Base-by-base conservation (phyloP, 1,140 invertebrate species). In the Chrysopa pallens region DNA sequence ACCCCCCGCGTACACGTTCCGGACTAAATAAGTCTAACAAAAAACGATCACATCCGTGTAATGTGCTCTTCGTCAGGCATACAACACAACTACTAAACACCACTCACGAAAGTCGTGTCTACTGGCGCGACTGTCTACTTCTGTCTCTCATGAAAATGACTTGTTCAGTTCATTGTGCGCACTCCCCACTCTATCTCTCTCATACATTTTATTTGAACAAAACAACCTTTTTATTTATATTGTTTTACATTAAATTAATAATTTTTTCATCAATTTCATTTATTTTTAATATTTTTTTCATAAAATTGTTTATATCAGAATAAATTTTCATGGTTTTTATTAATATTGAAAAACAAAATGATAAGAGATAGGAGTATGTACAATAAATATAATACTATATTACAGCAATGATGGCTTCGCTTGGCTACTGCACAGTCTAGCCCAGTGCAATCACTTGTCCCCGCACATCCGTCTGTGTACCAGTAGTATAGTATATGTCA, bases 371-470 rank as follows among this genome's bases (percentile, higher is more conserved):
- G 58, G 59, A 59, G 61, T 57, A 52, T 53, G 57, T 56, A 52
- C 56, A 54, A 49, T 47, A 53, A 58, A 60, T 52, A 53, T 58
- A 55, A 55, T 57, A 60, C 60, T 59, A 61, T 58, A 56, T 64
- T 61, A 23, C 17, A 23, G 17, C 17, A 23, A 23, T 23, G 17
- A 23, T 23, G 17, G 63, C 61, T 61, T 60, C 62, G 60, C 59
- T 59, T 63, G 64, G 63, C 64, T 65, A 65, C 63, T 65, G 62
- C 60, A 61, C 60, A 65, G 64, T 65, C 63, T 65, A 67, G 64
- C 63, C 62, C 54, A 23, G 17, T 23, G 40, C 48, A 42, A 56
- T 57, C 56, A 58, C 57, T 43, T 44, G 29, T n/a, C 44, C 29
- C 44, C 36, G 12, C 38, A 17, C 36, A 23, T 6, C 29, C 8